Conservation (phyloP, 1,140 invertebrate species). For the Zaprionus vittiger region DNA sequence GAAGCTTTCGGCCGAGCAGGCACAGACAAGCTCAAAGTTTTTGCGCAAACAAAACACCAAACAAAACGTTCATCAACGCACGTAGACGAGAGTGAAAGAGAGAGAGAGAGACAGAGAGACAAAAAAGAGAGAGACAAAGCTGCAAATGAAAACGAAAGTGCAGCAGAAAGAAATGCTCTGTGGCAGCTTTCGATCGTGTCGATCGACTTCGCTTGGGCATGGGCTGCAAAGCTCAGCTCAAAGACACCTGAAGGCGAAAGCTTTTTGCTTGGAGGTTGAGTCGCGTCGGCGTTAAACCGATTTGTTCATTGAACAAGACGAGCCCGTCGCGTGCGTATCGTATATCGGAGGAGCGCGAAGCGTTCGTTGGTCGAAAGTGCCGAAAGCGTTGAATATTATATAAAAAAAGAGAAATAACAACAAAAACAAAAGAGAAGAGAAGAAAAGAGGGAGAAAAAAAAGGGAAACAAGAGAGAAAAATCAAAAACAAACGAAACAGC, state of each 20-base stretch:
- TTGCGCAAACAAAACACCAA: constrained; percentile 14
- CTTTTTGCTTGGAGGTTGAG: constrained; percentile 29
- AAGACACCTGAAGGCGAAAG: constrained; percentile 14
- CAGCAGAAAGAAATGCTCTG: constrained; percentile 15
- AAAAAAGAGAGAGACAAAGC: neutral
- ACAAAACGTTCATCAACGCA: constrained; percentile 33
- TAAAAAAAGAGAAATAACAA: constrained; percentile 25
- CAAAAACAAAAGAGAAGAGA: constrained; percentile 21
- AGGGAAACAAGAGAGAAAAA: constrained; percentile 5
- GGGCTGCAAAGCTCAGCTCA: constrained; percentile 47
- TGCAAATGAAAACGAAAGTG: constrained; percentile 57
- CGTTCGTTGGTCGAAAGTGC: constrained; percentile 32
- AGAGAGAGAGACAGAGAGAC: neutral
- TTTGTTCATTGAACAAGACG: constrained; percentile 77
- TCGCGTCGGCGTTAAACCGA: constrained; percentile 47
- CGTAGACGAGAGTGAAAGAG: constrained; percentile 27
- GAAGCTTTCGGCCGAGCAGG: constrained; percentile 9
- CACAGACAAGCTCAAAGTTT: neutral
- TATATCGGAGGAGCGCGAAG: constrained; percentile 33
- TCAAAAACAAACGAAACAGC: constrained; percentile 4
- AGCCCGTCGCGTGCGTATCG: constrained; percentile 78
- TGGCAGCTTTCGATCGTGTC: neutral
- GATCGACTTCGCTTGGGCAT: constrained; percentile 35
- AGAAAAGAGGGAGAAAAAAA: constrained; percentile 2
- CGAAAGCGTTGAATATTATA: constrained; percentile 33